A percentile compares a stretch with the other conserved stretches of the same genome.
phyloP scores from a whole-genome alignment of 2,888 invertebrate genomes.

The Mesochorus sp. region DNA sequence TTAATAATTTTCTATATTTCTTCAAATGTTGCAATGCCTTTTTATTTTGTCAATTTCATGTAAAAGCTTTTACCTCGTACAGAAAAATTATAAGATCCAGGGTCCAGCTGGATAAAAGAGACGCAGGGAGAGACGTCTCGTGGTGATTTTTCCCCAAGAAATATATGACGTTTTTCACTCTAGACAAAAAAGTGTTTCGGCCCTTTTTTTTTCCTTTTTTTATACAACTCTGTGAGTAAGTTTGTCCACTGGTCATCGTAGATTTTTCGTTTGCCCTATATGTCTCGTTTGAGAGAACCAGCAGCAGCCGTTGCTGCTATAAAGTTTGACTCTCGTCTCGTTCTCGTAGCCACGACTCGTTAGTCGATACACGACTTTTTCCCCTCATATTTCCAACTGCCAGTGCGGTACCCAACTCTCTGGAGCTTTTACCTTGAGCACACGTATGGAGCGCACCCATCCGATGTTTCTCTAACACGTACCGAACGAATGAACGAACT shows the following conservation, averaged over 20 bases:
- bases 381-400: conserved; percentile 37
- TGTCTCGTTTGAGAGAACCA: neutral
- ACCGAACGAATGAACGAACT: conserved; percentile 16
- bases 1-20: conserved; percentile 7
- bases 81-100: conserved; percentile 51
- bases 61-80: conserved; percentile 39
- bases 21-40: conserved; percentile 3
- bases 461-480: neutral
- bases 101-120: neutral
- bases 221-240: neutral
- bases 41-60: conserved; percentile 39
- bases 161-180: conserved; percentile 25
- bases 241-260: conserved; percentile 23
- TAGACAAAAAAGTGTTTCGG: neutral
- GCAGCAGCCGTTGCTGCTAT: conserved; percentile 22
- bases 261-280: conserved; percentile 26
- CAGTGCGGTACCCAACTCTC: neutral
- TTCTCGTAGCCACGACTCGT: conserved; percentile 21
- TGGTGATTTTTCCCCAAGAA: conserved; percentile 19
- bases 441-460: neutral
- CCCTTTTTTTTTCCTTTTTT: conserved; percentile 15
- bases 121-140: conserved; percentile 1
- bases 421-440: neutral
- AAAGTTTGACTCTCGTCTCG: conserved; percentile 43
- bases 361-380: conserved; percentile 37